Evolutionary conservation across 1,140 invertebrate species (phyloP).

Genomic region (Dendroctonus valens): DNA sequence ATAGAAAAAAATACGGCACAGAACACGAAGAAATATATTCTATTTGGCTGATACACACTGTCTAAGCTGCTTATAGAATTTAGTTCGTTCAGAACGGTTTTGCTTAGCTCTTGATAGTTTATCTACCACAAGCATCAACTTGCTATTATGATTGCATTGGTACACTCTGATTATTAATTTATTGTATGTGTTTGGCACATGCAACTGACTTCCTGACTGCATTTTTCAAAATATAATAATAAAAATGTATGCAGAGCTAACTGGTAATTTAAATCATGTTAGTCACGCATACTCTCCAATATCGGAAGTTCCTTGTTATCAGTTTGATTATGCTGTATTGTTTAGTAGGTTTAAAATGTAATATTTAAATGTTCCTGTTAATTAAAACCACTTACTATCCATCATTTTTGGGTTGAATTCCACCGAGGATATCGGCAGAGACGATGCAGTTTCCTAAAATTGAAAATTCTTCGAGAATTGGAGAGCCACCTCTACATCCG

Average conservation of each 20-base stretch:
- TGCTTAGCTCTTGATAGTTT: too few species aligned
- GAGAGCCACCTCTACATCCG: neutral
- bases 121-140: too few species aligned
- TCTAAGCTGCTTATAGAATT: too few species aligned
- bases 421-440: constrained; percentile 30
- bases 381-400: constrained; percentile 1
- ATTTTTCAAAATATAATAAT: neutral
- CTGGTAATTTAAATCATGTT: neutral
- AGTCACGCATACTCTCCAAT: too few species aligned
- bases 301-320: neutral
- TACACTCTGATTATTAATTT: too few species aligned
- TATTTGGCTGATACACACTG: too few species aligned
- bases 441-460: constrained; percentile 11
- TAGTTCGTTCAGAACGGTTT: too few species aligned
- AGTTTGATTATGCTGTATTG: neutral
- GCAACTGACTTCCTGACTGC: too few species aligned
- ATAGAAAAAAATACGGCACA: too few species aligned
- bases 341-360: neutral
- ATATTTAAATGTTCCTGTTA: neutral
- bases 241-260: neutral
- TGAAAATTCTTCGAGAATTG: neutral
- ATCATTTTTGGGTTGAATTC: constrained; percentile 28
- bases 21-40: too few species aligned
- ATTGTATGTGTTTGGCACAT: too few species aligned
- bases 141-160: too few species aligned